These are phyloP conservation scores for Cepaea nemoralis DNA, from an alignment of 1,140 invertebrate genomes.

Conservation along the genomic window DNA sequence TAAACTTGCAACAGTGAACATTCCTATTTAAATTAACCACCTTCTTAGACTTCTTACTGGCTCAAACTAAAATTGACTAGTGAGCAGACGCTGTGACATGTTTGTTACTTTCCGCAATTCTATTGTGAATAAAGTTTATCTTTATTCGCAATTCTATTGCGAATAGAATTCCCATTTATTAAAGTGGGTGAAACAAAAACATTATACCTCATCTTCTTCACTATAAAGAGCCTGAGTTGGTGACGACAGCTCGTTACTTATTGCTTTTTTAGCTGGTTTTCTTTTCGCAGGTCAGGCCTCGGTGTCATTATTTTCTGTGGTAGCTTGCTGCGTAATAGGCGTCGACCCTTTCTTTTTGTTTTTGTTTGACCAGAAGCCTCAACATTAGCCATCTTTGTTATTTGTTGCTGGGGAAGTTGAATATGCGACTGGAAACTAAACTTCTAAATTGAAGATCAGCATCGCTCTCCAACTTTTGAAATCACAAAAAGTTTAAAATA, in stretches of 20 bases:
- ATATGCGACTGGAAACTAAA: not conserved
- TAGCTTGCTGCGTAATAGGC: constrained; percentile 42
- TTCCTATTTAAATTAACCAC: too few relatives aligned
- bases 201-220: not conserved
- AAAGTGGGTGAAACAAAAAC: too few relatives aligned
- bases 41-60: too few relatives aligned
- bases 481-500: not conserved
- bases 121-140: too few relatives aligned
- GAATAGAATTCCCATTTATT: too few relatives aligned
- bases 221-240: not conserved
- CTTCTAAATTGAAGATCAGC: not conserved
- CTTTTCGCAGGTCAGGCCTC: constrained; percentile 52
- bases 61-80: too few relatives aligned
- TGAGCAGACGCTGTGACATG: too few relatives aligned
- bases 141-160: too few relatives aligned
- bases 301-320: constrained; percentile 38
- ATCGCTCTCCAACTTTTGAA: not conserved
- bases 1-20: too few relatives aligned
- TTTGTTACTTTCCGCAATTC: too few relatives aligned
- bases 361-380: constrained; percentile 33
- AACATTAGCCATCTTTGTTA: constrained; percentile 54
- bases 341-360: constrained; percentile 44
- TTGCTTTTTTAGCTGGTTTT: constrained; percentile 57
- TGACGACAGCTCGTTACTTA: constrained; percentile 31
- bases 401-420: constrained; percentile 28